Evolutionary conservation across 2,113 vertebrate genomes (phyloP).

Genomic region (Paratilapia polleni): DNA sequence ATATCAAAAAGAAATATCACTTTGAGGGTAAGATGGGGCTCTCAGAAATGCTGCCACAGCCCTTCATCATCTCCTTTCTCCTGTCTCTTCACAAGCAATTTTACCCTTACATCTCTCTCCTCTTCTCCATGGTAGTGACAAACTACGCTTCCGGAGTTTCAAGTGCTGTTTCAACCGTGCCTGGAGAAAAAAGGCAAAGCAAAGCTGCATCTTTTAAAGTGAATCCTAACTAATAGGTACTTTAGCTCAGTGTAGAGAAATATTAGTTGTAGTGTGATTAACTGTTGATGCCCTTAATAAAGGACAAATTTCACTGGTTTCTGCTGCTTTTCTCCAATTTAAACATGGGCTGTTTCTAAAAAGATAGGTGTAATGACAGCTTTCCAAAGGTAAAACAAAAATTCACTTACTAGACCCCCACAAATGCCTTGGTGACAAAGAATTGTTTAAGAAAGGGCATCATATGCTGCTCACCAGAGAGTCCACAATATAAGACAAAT

Average conservation of each 20-base stretch:
- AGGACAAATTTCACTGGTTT: rapidly evolving
- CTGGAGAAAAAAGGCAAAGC: slow-evolving; percentile 26
- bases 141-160: slow-evolving; percentile 28
- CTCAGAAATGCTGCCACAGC: slow-evolving; percentile 43
- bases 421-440: not conserved
- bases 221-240: not conserved
- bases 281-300: not conserved
- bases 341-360: not conserved
- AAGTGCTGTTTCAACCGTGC: slow-evolving; percentile 22
- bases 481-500: not conserved
- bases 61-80: slow-evolving; percentile 50
- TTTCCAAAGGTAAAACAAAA: not conserved
- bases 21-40: slow-evolving; percentile 41
- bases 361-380: not conserved
- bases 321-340: not conserved
- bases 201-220: not conserved
- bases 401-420: not conserved
- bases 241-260: not conserved
- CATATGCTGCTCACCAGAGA: not conserved
- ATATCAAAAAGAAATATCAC: slow-evolving; percentile 51
- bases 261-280: not conserved
- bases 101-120: slow-evolving; percentile 50
- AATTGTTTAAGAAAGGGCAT: not conserved
- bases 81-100: slow-evolving; percentile 52
- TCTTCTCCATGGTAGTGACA: slow-evolving; percentile 39